Evolutionary conservation across 2,797 vertebrate species (phyloP), one percentile per base, ranked within the genome.

Genomic region (Manis javanica): DNA sequence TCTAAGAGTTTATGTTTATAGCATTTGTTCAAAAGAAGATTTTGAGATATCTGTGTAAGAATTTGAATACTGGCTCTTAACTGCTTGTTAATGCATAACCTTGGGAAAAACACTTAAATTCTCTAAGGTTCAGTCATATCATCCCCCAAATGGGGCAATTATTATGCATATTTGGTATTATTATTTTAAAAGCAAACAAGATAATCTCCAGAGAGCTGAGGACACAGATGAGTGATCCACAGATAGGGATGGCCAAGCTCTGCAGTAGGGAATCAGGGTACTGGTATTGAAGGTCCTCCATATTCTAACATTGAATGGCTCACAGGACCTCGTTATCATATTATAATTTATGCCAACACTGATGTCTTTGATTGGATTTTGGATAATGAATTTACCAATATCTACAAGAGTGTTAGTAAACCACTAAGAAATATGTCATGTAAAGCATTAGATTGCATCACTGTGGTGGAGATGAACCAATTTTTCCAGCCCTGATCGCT

Each of bases 121-220:
- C 2, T 69, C 46, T 63, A 6, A 92, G 49, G 2, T 5, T 86
- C 19, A 13, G 26, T 24, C 49, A 10, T 42, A 15, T 88, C 19
- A 61, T 64, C 11, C 29, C 6, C 0, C 12, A 92, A 94, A 49
- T 16, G 4, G 10, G 24, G 2, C 2, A 68, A 24, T 71, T 31
- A 53, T 64, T 42, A 81, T 57, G 72, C 31, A 31, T 34, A 89
- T 59, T 63, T 19, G 15, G 49, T 15, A 18, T 21, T 4, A 39
- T 78, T 68, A 63, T 75, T 95, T 77, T 72, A 51, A 92, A 21
- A 53, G 16, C 5, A 94, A 90, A 86, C 78, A n/a, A 95, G 23
- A 39, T 46, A 61, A 51, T 3, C 31, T 7, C 12, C 14, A 19
- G 31, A 46, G 23, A 24, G 24, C 1, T 42, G 15, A 37, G 51